Evolutionary conservation across 2,888 invertebrate species (phyloP), one percentile per base, ranked within the genome.

Genomic region (Philopedon plagiatum): DNA sequence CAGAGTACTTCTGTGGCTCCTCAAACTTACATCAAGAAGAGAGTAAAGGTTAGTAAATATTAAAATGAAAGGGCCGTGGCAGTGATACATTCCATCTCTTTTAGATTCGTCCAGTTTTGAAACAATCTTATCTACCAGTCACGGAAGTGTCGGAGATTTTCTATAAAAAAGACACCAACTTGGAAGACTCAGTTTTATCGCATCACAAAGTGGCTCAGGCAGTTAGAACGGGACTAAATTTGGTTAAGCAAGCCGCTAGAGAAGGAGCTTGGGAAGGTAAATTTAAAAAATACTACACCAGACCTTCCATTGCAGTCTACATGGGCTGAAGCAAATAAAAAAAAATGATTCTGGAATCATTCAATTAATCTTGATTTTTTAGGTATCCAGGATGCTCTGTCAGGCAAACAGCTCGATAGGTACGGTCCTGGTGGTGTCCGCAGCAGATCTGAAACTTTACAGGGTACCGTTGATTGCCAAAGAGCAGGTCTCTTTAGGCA

Each of bases 401-500:
- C 41, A n/a, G 63, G 67, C 13, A 74, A 75, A 18, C 73, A 87
- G 0, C 89, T 89, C 75, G 89, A 91, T 78, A 86, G 90, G 9
- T 90, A 89, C 75, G 90, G 90, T 13, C 90, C 90, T 0, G 90
- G 89, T n/a, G 90, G 90, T 21, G 86, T 86, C 83, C 87, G 90
- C 76, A 87, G 88, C 75, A 85, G 88, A 73, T 88, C 89, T 56
- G 90, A 90, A 80, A 89, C 88, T 1, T 83, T 91, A 9, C 89
- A 89, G 82, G 89, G 89, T n/a, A 87, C 88, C 0, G 86, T 89
- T 5, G 90, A 90, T 77, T 90, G 90, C 78, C 87, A 90, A 82
- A 85, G 90, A 81, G 89, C 89, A 34, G 90, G 90, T 77, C 84
- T 87, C 74, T 91, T 87, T 87, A 88, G 88, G 87, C 94, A 94